Evolutionary conservation across 2,113 vertebrate species (phyloP).

Genomic region (Clupea harengus): DNA sequence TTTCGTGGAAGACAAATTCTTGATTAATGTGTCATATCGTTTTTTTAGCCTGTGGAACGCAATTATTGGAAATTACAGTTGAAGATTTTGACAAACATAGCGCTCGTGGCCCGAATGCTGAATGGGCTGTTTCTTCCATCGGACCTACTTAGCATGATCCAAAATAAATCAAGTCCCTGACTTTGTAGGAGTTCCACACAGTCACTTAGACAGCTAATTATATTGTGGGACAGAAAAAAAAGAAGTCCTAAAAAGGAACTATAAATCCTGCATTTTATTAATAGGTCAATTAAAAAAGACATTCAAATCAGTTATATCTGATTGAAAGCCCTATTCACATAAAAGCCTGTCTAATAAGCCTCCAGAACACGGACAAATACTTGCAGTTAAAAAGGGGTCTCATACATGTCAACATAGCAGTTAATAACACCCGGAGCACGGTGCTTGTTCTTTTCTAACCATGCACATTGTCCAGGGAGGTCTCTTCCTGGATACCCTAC

Average conservation of each 20-base stretch:
- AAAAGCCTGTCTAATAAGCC: conserved; percentile 26
- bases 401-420: conserved; percentile 52
- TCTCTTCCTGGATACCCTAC: conserved; percentile 43
- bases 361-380: conserved; percentile 43
- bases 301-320: neutral
- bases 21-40: conserved; percentile 65
- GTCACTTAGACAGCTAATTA: conserved; percentile 49
- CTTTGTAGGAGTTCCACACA: conserved; percentile 48
- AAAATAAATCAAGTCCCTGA: conserved; percentile 50
- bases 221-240: conserved; percentile 44
- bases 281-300: conserved; percentile 39
- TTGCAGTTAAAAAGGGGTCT: conserved; percentile 53
- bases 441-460: conserved; percentile 34
- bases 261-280: conserved; percentile 38
- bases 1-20: conserved; percentile 64
- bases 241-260: conserved; percentile 37
- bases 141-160: conserved; percentile 56
- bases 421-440: conserved; percentile 60
- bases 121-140: conserved; percentile 54
- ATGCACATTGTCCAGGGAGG: conserved; percentile 64
- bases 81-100: conserved; percentile 59
- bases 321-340: conserved; percentile 27
- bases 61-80: conserved; percentile 68
- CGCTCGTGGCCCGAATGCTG: conserved; percentile 56
- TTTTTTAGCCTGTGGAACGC: conserved; percentile 38